phyloP scores from a whole-genome alignment of 92 coral and sea anemone genomes.

The Blastomussa wellsi region DNA sequence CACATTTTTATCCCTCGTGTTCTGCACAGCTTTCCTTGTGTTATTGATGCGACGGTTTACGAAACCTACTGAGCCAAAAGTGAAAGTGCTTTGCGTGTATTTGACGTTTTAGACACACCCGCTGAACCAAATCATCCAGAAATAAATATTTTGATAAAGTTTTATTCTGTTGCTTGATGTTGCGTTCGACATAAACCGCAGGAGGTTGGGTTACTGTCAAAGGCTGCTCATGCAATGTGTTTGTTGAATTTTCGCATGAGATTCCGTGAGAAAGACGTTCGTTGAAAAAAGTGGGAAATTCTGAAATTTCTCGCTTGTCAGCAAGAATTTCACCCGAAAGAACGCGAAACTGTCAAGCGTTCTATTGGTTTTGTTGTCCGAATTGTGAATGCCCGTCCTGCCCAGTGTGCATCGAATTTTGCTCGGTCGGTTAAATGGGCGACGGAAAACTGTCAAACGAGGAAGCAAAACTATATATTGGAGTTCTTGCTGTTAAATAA shows the following conservation, averaged over 20 bases:
- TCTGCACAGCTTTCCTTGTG: neutral
- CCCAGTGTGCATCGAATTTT: neutral
- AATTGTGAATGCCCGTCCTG: neutral
- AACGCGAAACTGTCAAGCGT: neutral
- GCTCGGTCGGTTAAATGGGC: neutral
- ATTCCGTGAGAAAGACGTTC: neutral
- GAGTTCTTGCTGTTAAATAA: no score
- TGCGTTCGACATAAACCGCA: conserved; percentile 7
- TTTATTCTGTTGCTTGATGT: neutral
- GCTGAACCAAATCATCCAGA: conserved; percentile 5
- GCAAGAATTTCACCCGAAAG: neutral
- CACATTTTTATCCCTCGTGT: neutral
- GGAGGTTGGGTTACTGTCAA: neutral
- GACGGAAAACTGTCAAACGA: no score
- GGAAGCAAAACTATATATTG: no score
- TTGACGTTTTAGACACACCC: conserved; percentile 15
- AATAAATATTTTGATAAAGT: conserved; percentile 10
- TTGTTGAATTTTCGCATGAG: neutral
- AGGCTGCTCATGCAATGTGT: neutral
- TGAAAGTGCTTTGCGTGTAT: neutral
- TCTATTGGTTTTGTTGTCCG: neutral
- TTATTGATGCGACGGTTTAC: conserved; percentile 9
- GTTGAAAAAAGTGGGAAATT: neutral
- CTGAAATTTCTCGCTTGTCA: neutral
- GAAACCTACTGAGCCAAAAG: conserved; percentile 7